phyloP scores from a whole-genome alignment of 2,888 invertebrate genomes.

The Perizoma affinitatum region DNA sequence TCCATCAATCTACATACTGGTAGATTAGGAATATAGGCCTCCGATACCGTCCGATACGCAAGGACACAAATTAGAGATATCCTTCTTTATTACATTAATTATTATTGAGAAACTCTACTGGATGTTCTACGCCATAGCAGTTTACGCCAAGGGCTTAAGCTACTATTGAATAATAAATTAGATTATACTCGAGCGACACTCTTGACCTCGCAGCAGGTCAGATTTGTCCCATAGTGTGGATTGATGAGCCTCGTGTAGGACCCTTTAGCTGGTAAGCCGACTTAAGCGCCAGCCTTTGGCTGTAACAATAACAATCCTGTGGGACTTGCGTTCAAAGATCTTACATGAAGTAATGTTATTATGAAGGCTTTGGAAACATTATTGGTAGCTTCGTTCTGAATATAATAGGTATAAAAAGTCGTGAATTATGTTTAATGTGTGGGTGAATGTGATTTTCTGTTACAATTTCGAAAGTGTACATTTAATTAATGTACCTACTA shows the following conservation, averaged over 20 bases:
- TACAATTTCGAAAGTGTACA: slow-evolving; percentile 32
- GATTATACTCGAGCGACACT: slow-evolving; percentile 31
- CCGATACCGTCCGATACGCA: too few species aligned
- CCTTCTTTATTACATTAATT: too few species aligned
- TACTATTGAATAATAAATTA: slow-evolving; percentile 35
- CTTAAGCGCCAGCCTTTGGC: slow-evolving; percentile 38
- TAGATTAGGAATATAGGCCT: too few species aligned
- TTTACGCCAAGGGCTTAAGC: slow-evolving; percentile 16
- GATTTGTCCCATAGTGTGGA: slow-evolving; percentile 33
- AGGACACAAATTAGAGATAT: too few species aligned
- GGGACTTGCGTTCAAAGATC: slow-evolving; percentile 28
- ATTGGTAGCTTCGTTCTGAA: slow-evolving; percentile 22
- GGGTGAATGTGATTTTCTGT: slow-evolving; percentile 32
- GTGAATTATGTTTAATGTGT: slow-evolving; percentile 22
- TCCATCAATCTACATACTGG: too few species aligned
- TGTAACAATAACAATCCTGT: slow-evolving; percentile 35
- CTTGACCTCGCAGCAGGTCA: slow-evolving; percentile 38
- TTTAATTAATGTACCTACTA: slow-evolving; percentile 25
- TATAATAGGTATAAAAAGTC: slow-evolving; percentile 22
- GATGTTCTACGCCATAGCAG: slow-evolving; percentile 4
- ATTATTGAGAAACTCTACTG: too few species aligned
- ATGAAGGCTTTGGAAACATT: slow-evolving; percentile 30
- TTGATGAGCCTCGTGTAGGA: slow-evolving; percentile 34
- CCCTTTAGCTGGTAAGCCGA: slow-evolving; percentile 39
- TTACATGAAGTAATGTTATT: slow-evolving; percentile 28